Base-by-base conservation (phyloP, 2,113 vertebrate genomes). In the Centropus bengalensis region DNA sequence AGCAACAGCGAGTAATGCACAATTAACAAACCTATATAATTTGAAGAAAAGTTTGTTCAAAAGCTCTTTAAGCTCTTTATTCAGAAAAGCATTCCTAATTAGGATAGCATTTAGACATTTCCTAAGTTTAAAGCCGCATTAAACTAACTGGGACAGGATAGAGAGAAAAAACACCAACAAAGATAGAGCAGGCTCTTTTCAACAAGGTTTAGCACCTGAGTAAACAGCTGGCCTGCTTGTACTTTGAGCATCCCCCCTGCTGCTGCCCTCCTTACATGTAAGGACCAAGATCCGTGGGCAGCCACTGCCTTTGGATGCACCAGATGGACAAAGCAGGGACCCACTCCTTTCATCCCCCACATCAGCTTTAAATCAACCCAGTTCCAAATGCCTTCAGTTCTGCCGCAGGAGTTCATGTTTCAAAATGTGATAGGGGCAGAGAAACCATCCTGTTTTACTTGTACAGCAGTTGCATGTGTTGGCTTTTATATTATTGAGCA, bases 301-400 rank as follows among this genome's bases (percentile, higher is more conserved):
- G 44, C 2, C 52, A 4, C 1, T 21, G 56, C 19, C 62, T 38
- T 0, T 0, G 60, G 17, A 42, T 0, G 0, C 2, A 11, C 12
- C 17, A 38, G 40, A 9, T 33, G 32, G 23, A 5, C 6, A 32
- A 12, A 84, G 64, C 66, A 32, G 32, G n/a, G 42, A 33, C 42
- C 1, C 1, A 28, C 7, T 21, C 60, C 80, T 28, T 0, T n/a
- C 0, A 33, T 36, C 26, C 56, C 62, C 40, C 58, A 44, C 36
- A 69, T 16, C 33, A 38, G 19, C 81, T 76, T 32, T 6, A 38
- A 76, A 77, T 5, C 47, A 66, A 7, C 77, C 26, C 3, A 12
- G 54, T 27, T 49, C 26, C 36, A 30, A 6, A 5, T 0, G 17
- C 23, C 45, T 19, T 6, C 51, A n/a, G 15, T 9, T 36, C 55